Evolutionary conservation across 1,140 invertebrate genomes (phyloP), one percentile per base, ranked within the genome.

Genomic region (Drosophila repletoides): DNA sequence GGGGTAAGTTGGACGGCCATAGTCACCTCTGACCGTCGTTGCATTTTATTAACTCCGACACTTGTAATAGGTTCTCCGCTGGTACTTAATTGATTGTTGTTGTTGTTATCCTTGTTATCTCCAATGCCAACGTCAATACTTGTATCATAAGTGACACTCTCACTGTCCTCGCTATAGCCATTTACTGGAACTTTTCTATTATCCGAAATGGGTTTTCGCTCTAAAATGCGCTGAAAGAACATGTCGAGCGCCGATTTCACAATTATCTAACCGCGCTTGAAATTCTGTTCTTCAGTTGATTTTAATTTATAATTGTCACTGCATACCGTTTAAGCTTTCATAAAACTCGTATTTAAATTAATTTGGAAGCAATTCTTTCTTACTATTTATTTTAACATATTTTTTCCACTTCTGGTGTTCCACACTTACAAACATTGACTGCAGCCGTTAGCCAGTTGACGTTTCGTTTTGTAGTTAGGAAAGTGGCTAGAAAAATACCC

Each of bases 1-100:
- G 95, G 93, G 7, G 95, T 95, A 10, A 96, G 91, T 53, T 94
- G 93, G 26, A 94, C 71, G 1, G 55, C 53, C 6, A 59, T 53
- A 5, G 59, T 28, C 12, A 33, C 31, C 12, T 72, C 64, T 1
- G 49, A 5, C 7, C 69, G 72, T 3, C 77, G 77, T 14, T 66
- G 72, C 59, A 73, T 64, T 76, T 63, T 76, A 29, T 34, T 21
- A 5, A 19, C 12, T 6, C 19, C 26, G 12, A 12, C 3, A 19
- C 12, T 52, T 15, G 5, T 5, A 9, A 15, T n/a, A 4, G 53
- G 15, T 0, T 28, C 36, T 10, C 6, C 33, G 12, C 36, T 28
- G 22, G 1, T 41, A 31, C 28, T 43, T 17, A 53, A 59, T 51
- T 80, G 70, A 34, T 84, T 84, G 60, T 71, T 51, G 17, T 59